Evolutionary conservation across 2,797 vertebrate genomes (phyloP).

Genomic region (Sebastes steindachneri): DNA sequence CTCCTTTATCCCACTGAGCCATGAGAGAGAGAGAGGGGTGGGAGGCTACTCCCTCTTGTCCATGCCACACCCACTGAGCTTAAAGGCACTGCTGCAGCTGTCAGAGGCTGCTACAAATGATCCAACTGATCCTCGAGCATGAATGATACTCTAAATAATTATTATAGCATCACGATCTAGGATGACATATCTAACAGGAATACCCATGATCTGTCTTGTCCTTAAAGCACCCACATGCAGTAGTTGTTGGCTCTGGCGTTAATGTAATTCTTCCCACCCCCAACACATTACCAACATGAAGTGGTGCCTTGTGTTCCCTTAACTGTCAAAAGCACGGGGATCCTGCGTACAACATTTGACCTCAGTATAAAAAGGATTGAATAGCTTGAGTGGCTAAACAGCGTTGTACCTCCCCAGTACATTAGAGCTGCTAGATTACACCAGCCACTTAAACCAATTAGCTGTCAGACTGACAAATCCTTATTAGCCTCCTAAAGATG

Average conservation of each 20-base stretch:
- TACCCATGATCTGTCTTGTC: not conserved
- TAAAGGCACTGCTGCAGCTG: slow-evolving; percentile 38
- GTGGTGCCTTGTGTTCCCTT: not conserved
- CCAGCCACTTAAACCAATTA: slow-evolving; percentile 78
- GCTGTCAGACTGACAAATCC: slow-evolving; percentile 74
- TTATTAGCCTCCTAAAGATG: slow-evolving; percentile 65
- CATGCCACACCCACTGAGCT: slow-evolving; percentile 73
- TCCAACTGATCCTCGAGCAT: not conserved
- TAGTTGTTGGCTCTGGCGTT: not conserved
- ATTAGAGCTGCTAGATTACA: slow-evolving; percentile 52
- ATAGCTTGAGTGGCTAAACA: not conserved
- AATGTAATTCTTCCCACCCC: not conserved
- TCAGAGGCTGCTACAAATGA: not conserved
- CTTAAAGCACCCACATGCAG: not conserved
- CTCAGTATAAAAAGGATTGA: slow-evolving; percentile 44
- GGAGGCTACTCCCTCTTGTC: slow-evolving; percentile 23
- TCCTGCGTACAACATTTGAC: slow-evolving; percentile 45
- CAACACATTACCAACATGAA: not conserved
- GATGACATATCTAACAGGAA: not conserved
- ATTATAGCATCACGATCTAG: not conserved
- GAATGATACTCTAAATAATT: not conserved
- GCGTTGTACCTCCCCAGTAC: slow-evolving; percentile 17
- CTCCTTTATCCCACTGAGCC: not conserved
- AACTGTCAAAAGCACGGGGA: slow-evolving; percentile 10
- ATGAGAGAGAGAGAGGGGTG: not conserved